Evolutionary conservation across 2,113 vertebrate genomes (phyloP).

Genomic region (Rhinoderma darwinii): DNA sequence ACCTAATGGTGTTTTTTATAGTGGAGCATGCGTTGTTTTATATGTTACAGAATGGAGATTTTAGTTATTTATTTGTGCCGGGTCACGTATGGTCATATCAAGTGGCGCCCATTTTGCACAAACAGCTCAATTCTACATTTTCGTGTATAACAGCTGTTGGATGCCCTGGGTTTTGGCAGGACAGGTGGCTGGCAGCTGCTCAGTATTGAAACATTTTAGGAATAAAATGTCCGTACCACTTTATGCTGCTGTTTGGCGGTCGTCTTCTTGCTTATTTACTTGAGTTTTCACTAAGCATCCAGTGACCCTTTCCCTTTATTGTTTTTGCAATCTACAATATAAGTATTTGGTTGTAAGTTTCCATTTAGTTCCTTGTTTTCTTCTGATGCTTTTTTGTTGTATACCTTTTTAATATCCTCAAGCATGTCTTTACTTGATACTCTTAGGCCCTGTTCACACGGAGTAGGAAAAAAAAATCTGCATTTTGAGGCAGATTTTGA

Average conservation of each 20-base stretch:
- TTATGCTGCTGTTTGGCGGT: background rate
- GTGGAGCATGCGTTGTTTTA: background rate
- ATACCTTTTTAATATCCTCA: background rate
- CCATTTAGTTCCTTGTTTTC: background rate
- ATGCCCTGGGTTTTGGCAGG: background rate
- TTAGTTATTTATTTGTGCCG: background rate
- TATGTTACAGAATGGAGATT: background rate
- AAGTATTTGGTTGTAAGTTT: background rate
- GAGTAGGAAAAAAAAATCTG: no score
- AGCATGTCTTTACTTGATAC: background rate
- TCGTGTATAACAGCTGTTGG: slow-evolving; percentile 1
- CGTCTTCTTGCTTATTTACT: background rate
- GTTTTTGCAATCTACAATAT: background rate
- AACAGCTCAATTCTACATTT: background rate
- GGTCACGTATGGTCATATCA: background rate
- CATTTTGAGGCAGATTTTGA: no score
- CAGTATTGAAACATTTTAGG: background rate
- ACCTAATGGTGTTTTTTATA: background rate
- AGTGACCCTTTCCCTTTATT: background rate
- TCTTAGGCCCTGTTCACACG: no score
- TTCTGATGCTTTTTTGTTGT: background rate
- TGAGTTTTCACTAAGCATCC: background rate
- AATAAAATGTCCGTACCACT: background rate
- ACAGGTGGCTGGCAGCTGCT: background rate
- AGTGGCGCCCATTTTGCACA: background rate